Conservation (phyloP, 2,797 vertebrate species). For the Anisognathus igniventris region DNA sequence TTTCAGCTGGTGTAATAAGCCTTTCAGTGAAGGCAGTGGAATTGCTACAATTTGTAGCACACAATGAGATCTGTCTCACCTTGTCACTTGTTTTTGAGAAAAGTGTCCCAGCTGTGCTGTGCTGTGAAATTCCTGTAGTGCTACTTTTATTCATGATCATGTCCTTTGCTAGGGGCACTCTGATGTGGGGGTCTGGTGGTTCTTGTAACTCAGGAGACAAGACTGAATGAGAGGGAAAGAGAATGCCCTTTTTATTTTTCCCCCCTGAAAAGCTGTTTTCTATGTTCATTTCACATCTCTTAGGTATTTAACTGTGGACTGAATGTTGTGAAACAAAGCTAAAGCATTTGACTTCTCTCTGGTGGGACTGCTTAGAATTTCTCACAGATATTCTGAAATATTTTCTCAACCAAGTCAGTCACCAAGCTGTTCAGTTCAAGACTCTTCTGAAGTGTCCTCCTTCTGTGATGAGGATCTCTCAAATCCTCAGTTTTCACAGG, state of each 20-base stretch:
- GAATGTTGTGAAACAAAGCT: neutral
- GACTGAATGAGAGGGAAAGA: neutral
- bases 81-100: neutral
- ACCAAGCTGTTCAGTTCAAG: neutral
- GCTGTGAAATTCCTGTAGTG: neutral
- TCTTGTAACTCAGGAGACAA: neutral
- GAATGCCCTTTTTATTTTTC: neutral
- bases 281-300: neutral
- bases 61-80: neutral
- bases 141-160: rapidly evolving
- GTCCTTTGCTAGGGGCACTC: neutral
- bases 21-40: neutral
- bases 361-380: neutral
- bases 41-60: neutral
- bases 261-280: neutral
- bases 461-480: neutral
- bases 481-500: neutral
- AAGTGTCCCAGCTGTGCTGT: neutral
- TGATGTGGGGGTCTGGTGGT: neutral
- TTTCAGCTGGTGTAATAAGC: neutral
- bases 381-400: neutral
- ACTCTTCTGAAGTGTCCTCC: neutral
- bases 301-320: neutral
- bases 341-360: neutral
- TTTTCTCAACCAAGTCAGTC: neutral